Percentiles rank a stretch among this genome's conserved stretches.
These are phyloP conservation scores for Baronia brevicornis DNA, from an alignment of 2,888 invertebrate genomes.

Conservation along the genomic window DNA sequence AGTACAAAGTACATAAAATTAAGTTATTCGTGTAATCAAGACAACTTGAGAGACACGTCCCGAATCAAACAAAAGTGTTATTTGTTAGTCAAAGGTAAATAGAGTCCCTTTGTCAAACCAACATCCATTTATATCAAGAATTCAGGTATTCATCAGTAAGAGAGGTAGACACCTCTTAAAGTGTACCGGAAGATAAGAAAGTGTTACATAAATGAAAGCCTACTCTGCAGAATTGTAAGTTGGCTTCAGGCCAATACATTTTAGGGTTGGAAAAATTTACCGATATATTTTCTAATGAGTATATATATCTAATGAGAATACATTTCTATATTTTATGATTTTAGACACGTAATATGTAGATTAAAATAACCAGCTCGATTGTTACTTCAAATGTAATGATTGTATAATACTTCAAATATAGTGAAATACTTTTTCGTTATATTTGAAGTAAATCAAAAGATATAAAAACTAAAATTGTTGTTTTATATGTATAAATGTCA, in stretches of 20 bases:
- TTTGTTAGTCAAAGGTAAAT: conserved; percentile 16
- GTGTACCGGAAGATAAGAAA: conserved; percentile 43
- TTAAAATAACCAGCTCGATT: too few relatives aligned
- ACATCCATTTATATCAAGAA: conserved; percentile 19
- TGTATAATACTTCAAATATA: too few relatives aligned
- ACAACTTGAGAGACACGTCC: conserved; percentile 18
- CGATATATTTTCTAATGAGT: not conserved
- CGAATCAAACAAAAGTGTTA: conserved; percentile 20
- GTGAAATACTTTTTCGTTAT: too few relatives aligned
- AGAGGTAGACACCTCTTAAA: conserved; percentile 30
- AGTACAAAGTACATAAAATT: too few relatives aligned
- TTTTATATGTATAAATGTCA: too few relatives aligned
- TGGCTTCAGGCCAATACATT: conserved; percentile 5
- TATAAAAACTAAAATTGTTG: too few relatives aligned
- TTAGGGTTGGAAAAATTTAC: conserved; percentile 2
- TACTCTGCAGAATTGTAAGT: conserved; percentile 30
- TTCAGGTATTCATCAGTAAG: conserved; percentile 19
- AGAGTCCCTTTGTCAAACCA: conserved; percentile 16
- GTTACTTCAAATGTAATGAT: too few relatives aligned
- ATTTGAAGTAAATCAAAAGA: too few relatives aligned
- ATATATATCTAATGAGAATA: too few relatives aligned
- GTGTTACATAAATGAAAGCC: conserved; percentile 50
- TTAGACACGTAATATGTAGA: too few relatives aligned
- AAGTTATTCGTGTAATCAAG: too few relatives aligned
- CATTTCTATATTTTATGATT: too few relatives aligned